Evolutionary conservation across 2,113 vertebrate genomes (phyloP), one percentile per base, ranked within the genome.

Genomic region (Paramormyrops kingsleyae): DNA sequence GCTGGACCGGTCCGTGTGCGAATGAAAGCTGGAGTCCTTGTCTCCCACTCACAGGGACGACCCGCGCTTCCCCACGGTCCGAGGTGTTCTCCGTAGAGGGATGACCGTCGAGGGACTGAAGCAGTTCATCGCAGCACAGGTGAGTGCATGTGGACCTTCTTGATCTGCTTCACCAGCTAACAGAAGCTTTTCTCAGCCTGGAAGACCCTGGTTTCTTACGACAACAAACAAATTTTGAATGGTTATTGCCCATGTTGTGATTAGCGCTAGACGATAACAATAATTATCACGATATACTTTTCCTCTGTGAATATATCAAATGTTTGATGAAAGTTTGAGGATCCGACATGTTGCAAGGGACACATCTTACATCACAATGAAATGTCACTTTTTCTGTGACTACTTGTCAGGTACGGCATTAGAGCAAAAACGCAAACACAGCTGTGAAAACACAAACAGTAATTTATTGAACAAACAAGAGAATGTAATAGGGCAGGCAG

Each of bases 21-120:
- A 44, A 53, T 19, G 3, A 42, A 19, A 42, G 77, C 77, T 59
- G 21, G 5, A 21, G 21, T n/a, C 24, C 35, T 50, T 2, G 42
- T 90, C 70, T 88, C 53, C 88, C 83, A 89, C 66, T 74, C 91
- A 21, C 90, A 99, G 99, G 99, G 98, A 99, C 90, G 99, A 99
- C 93, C 99, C 98, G 39, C 96, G 99, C 19, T 99, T 99, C 93
- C 99, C 99, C n/a, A 99, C 99, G 0, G 99, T 99, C 1, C 97
- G 99, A 92, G 99, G 99, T 9, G 97, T 99, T 13, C 94, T 99
- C 83, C 96, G 99, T 92, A 97, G 99, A 95, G 99, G 99, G 80
- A 98, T 99, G 98, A 99, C 98, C 0, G 98, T 99, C 53, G 99
- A 99, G 92, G 99, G 99, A 7, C 94, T 99, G 77, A 99, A 99